Conservation (phyloP, 2,113 vertebrate genomes). For the Benitochromis conjunctus region DNA sequence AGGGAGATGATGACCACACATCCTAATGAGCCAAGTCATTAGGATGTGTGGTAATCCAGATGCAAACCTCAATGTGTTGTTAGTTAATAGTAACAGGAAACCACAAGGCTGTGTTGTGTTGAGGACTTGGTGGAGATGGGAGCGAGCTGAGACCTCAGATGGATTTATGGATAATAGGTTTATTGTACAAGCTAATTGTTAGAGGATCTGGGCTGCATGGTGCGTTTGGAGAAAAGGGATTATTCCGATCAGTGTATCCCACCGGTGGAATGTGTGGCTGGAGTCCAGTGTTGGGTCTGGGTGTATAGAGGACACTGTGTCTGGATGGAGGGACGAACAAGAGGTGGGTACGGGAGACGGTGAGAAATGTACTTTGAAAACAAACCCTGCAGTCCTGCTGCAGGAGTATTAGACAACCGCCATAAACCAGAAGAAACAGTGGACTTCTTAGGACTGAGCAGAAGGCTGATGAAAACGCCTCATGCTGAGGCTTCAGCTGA, state of each 20-base stretch:
- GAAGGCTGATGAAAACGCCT: neutral
- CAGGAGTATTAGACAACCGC: neutral
- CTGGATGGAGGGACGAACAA: neutral
- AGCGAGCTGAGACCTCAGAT: slow-evolving; percentile 23
- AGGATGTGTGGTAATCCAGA: neutral
- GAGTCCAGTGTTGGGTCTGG: slow-evolving; percentile 7
- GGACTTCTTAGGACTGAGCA: neutral
- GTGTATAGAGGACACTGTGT: neutral
- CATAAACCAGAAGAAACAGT: neutral
- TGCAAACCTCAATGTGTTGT: slow-evolving; percentile 27
- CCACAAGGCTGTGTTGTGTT: neutral
- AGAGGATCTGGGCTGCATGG: slow-evolving; percentile 36
- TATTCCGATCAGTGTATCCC: slow-evolving; percentile 45
- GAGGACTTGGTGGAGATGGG: slow-evolving; percentile 9
- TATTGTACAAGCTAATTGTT: slow-evolving; percentile 60
- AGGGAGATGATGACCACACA: neutral
- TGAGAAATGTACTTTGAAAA: neutral
- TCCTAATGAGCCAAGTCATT: neutral
- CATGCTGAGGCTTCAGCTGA: slow-evolving; percentile 8
- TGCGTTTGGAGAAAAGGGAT: slow-evolving; percentile 36
- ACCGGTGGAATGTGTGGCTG: slow-evolving; percentile 37
- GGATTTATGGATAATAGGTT: slow-evolving; percentile 60
- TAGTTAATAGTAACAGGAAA: slow-evolving; percentile 12
- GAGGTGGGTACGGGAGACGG: neutral
- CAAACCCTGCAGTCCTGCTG: neutral